A percentile compares a stretch with the other conserved stretches of the same genome.
These are phyloP conservation scores for Andrena marginata DNA, from an alignment of 2,888 invertebrate genomes.

Conservation along the genomic window DNA sequence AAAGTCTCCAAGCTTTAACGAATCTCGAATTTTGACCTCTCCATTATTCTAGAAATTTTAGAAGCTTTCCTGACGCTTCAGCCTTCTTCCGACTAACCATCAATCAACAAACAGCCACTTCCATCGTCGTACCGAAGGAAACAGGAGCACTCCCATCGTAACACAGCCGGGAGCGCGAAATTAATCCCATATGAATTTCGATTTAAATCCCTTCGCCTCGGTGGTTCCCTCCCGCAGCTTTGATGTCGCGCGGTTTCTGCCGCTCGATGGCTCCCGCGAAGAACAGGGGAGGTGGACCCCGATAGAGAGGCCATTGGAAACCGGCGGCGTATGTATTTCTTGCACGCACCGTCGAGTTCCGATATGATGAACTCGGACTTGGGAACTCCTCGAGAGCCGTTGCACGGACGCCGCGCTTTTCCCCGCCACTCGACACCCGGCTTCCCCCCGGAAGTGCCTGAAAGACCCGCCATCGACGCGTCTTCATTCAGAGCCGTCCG, in stretches of 20 bases:
- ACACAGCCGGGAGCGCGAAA: constrained; percentile 24
- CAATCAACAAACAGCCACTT: constrained; percentile 16
- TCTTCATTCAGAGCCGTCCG: constrained; percentile 21
- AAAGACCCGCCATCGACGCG: constrained; percentile 35
- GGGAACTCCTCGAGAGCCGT: constrained; percentile 59
- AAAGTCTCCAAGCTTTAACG: not conserved
- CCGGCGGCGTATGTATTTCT: constrained; percentile 56
- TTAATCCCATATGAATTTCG: constrained; percentile 33
- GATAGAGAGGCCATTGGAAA: constrained; percentile 6
- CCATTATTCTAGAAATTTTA: no score
- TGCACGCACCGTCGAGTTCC: constrained; percentile 66
- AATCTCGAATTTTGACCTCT: not conserved
- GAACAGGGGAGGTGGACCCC: constrained; percentile 29
- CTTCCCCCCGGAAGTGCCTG: constrained; percentile 52
- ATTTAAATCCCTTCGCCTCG: constrained; percentile 14
- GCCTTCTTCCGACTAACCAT: not conserved
- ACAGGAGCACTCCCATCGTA: constrained; percentile 7
- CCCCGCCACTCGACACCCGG: constrained; percentile 56
- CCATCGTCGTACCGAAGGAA: not conserved
- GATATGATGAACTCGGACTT: constrained; percentile 66
- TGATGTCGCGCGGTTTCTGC: constrained; percentile 39
- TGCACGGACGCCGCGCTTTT: constrained; percentile 51
- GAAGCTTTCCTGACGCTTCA: not conserved
- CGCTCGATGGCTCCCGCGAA: constrained; percentile 13
- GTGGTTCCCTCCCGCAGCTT: constrained; percentile 19